These are phyloP conservation scores for Crocodylus rhombifer DNA, from an alignment of 2,797 vertebrate species.

Conservation along the genomic window DNA sequence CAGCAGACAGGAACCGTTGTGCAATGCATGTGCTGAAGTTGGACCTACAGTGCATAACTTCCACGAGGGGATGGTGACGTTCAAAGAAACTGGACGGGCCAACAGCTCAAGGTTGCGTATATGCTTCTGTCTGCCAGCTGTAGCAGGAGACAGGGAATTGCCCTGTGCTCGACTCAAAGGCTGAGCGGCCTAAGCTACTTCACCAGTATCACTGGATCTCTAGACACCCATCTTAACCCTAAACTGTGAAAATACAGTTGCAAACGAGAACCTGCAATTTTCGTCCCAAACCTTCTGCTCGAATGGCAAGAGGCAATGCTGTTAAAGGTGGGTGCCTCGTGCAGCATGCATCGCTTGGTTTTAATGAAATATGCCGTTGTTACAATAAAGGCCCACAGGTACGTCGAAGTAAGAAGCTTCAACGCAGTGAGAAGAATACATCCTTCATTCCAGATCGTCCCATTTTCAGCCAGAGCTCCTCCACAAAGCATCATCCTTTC, in stretches of 20 bases:
- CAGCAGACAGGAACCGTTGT: not conserved
- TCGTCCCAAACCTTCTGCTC: accelerated
- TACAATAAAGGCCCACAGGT: not conserved
- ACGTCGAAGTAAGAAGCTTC: not conserved
- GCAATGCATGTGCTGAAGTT: slow-evolving; percentile 16
- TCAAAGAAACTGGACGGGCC: not conserved
- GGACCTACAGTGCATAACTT: slow-evolving; percentile 52
- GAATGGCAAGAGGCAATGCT: not conserved
- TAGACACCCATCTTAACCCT: not conserved
- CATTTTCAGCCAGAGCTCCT: not conserved
- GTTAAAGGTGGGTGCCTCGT: too few species aligned
- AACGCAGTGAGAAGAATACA: not conserved
- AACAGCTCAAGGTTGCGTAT: not conserved
- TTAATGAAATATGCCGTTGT: not conserved
- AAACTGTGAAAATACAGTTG: not conserved
- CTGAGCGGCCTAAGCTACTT: not conserved
- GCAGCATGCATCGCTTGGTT: not conserved
- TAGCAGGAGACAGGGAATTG: not conserved
- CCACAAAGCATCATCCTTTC: slow-evolving; percentile 3
- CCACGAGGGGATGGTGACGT: slow-evolving; percentile 10
- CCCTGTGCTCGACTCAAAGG: not conserved
- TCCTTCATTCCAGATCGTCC: not conserved
- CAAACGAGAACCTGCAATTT: not conserved
- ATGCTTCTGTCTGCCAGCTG: accelerated
- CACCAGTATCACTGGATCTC: not conserved